Conservation (phyloP, 1,140 invertebrate species). For the Lepidurus apus region DNA sequence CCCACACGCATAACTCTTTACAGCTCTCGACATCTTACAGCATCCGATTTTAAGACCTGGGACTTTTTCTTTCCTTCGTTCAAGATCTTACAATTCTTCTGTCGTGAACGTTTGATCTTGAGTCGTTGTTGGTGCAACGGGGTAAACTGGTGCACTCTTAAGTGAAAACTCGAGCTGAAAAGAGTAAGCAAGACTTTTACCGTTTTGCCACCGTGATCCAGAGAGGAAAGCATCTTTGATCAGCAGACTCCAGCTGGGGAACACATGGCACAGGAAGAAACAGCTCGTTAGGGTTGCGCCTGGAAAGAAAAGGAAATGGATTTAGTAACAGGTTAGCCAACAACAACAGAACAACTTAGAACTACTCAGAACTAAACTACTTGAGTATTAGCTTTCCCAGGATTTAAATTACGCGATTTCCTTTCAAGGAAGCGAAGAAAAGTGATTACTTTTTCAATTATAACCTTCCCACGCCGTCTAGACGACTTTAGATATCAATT, state of each 20-base stretch:
- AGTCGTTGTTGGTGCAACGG: too few species aligned
- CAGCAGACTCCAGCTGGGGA: slow-evolving; percentile 2
- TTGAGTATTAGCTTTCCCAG: too few species aligned
- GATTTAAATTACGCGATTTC: too few species aligned
- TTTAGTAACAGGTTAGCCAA: not conserved
- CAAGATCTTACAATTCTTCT: not conserved
- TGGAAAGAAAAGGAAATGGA: not conserved
- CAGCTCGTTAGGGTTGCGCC: not conserved
- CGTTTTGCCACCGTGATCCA: not conserved
- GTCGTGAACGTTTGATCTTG: too few species aligned
- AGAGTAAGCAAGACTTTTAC: not conserved
- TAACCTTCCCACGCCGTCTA: too few species aligned
- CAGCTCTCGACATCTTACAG: not conserved
- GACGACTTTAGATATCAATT: too few species aligned
- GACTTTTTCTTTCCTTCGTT: not conserved
- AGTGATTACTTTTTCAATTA: too few species aligned
- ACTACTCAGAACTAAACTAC: too few species aligned
- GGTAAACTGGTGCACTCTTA: not conserved
- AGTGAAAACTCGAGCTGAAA: not conserved
- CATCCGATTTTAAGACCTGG: not conserved
- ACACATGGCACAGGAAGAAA: not conserved
- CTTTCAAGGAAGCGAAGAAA: too few species aligned
- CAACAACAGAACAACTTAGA: too few species aligned
- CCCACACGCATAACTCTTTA: not conserved
- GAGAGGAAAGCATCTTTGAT: not conserved